Conservation (phyloP, 2,888 invertebrate genomes). For the Melipona beecheii region DNA sequence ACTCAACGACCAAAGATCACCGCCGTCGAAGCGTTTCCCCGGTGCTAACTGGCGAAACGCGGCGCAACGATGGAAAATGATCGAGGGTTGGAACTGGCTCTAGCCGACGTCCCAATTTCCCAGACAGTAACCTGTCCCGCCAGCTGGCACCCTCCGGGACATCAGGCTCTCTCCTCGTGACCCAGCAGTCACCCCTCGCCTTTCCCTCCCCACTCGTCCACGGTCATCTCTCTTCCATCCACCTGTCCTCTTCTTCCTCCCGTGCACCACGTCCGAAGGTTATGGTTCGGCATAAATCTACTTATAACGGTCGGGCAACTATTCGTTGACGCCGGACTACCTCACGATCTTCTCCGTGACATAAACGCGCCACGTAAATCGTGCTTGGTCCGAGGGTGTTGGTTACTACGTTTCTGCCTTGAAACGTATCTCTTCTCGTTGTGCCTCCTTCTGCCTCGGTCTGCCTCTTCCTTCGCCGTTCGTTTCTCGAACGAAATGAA, state of each 20-base stretch:
- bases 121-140: constrained; percentile 78
- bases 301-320: constrained; percentile 56
- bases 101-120: constrained; percentile 77
- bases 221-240: constrained; percentile 5
- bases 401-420: constrained; percentile 19
- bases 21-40: constrained; percentile 19
- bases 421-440: constrained; percentile 22
- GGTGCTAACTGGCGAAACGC: constrained; percentile 31
- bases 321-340: constrained; percentile 48
- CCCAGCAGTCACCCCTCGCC: constrained; percentile 22
- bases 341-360: constrained; percentile 43
- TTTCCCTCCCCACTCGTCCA: neutral
- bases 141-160: constrained; percentile 78
- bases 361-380: constrained; percentile 57
- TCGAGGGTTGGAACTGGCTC: constrained; percentile 57
- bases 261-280: constrained; percentile 67
- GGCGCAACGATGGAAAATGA: constrained; percentile 69
- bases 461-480: neutral
- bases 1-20: neutral
- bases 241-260: constrained; percentile 32
- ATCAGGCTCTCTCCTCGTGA: constrained; percentile 64
- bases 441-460: neutral
- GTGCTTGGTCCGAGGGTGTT: constrained; percentile 30
- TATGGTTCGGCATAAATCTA: constrained; percentile 75
- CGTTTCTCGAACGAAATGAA: neutral